Base-by-base conservation (phyloP, 2,797 vertebrate genomes). In the Otolemur crassicaudatus region DNA sequence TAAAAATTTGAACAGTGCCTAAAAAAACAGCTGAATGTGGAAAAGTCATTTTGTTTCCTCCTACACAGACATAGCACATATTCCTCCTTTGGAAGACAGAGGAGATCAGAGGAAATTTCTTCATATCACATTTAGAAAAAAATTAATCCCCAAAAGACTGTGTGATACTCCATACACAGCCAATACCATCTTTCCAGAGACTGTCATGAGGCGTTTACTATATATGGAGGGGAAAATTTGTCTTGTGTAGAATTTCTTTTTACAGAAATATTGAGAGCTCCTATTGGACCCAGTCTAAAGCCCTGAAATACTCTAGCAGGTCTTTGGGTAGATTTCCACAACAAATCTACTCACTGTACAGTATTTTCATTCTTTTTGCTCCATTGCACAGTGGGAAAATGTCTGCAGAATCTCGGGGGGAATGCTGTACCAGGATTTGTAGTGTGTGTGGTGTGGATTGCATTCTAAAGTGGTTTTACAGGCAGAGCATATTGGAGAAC, bases 91-190 rank as follows among this genome's bases (percentile, higher is more conserved):
- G 83, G 25, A 81, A 95, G 77, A 86, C n/a, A 81, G 79, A 95
- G n/a, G 46, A 31, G 12, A 16, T 43, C 46, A 72, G 58, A 95
- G 40, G 63, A 96, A 96, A 95, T 90, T 79, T 91, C 76, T 81
- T 89, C 29, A n/a, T 46, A 79, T 81, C 85, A 87, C 29, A 60
- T 91, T 95, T 86, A 95, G 56, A 61, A 97, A 94, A 37, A 37
- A 92, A 94, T 93, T 94, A 96, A 97, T 97, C 65, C 91, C 73
- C 27, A 53, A 67, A 75, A 96, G 76, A 86, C 63, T 94, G 73
- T n/a, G 5, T 84, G 94, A 86, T 94, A 92, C 17, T 91, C 13
- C 13, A n/a, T 60, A 40, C 31, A 90, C 25, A 80, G 70, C 43
- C 91, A 91, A 70, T 40, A 91, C 7, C 79, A 75, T 91, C 79